Evolutionary conservation across 92 coral and sea anemone species (phyloP).

Genomic region (Zoanthus solanderi): DNA sequence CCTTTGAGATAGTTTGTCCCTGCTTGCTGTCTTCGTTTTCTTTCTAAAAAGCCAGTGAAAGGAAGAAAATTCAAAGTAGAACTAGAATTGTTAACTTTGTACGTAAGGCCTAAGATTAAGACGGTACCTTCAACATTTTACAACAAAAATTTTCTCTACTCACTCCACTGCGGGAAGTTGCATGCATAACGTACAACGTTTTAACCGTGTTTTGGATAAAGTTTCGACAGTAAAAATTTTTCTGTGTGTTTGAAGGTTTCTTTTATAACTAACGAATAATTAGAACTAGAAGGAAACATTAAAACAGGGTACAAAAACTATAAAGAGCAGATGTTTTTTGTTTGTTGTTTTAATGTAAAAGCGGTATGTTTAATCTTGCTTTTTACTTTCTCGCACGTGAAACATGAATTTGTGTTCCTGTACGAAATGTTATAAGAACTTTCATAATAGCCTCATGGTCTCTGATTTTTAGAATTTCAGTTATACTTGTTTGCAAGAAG

Average conservation of each 20-base stretch:
- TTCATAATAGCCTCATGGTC: neutral
- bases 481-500: neutral
- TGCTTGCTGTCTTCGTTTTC: neutral
- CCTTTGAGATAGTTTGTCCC: neutral
- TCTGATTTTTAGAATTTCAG: neutral
- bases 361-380: neutral
- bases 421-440: neutral
- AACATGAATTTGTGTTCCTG: too few species aligned
- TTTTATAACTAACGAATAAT: neutral
- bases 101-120: neutral
- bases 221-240: neutral
- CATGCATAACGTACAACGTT: neutral
- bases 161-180: neutral
- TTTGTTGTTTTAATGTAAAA: neutral
- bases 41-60: neutral
- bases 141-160: neutral
- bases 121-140: neutral
- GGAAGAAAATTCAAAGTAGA: neutral
- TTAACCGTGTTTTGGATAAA: neutral
- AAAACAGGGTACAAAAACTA: neutral
- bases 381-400: neutral
- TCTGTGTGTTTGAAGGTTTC: neutral
- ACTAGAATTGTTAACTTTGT: neutral
- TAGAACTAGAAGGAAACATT: neutral
- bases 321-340: neutral